phyloP scores from a whole-genome alignment of 1,140 invertebrate species.

The Drosophila repleta region DNA sequence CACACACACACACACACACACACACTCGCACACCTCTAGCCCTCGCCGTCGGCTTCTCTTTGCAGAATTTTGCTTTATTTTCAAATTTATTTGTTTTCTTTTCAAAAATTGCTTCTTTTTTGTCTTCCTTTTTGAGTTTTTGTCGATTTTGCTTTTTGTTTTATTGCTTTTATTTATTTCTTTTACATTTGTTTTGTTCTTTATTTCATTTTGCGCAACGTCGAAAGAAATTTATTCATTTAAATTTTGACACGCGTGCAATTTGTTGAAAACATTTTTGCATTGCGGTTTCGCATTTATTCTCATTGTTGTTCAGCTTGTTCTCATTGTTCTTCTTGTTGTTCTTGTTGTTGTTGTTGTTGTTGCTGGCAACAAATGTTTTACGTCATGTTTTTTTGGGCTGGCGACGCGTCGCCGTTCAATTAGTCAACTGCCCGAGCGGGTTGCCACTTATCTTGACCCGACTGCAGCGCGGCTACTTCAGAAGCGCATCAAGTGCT shows the following conservation, averaged over 20 bases:
- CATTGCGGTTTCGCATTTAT: constrained; percentile 47
- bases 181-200: not conserved
- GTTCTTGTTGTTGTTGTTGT: constrained; percentile 1
- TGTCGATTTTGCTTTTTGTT: constrained; percentile 4
- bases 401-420: constrained; percentile 60
- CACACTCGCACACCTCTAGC: constrained; percentile 7
- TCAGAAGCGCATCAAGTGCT: constrained; percentile 4
- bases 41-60: constrained; percentile 46
- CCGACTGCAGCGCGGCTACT: constrained; percentile 28
- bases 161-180: constrained; percentile 13
- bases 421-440: constrained; percentile 42
- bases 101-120: constrained; percentile 13
- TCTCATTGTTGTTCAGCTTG: constrained; percentile 47
- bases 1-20: not conserved
- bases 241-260: constrained; percentile 76
- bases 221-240: constrained; percentile 73
- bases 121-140: constrained; percentile 33
- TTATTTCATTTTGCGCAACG: constrained; percentile 25
- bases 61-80: constrained; percentile 16
- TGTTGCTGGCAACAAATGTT: constrained; percentile 63
- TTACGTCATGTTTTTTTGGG: constrained; percentile 66
- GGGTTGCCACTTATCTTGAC: constrained; percentile 22
- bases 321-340: constrained; percentile 5
- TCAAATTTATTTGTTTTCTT: constrained; percentile 37
- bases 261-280: constrained; percentile 73